phyloP scores from a whole-genome alignment of 2,888 invertebrate genomes.

The Dynastes tityus region DNA sequence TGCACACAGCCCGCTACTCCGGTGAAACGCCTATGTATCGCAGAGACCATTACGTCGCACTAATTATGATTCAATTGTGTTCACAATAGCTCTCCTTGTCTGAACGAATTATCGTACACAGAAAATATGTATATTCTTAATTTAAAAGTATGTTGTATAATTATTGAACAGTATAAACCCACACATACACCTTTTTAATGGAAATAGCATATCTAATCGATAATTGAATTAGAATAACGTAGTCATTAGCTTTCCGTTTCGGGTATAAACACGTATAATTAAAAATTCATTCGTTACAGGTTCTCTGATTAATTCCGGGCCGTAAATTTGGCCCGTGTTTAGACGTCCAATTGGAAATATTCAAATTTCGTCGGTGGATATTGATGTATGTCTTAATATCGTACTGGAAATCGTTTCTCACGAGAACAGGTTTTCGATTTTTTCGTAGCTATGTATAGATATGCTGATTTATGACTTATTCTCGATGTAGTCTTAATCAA shows the following conservation, averaged over 20 bases:
- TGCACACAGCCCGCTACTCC: too few species aligned
- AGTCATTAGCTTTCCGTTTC: not conserved
- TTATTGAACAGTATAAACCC: not conserved
- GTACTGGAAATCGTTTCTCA: slow-evolving; percentile 1
- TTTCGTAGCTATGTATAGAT: not conserved
- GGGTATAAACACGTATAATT: not conserved
- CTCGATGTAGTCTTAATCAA: slow-evolving; percentile 2
- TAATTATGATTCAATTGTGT: too few species aligned
- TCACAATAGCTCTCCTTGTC: too few species aligned
- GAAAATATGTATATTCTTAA: too few species aligned
- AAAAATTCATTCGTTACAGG: not conserved
- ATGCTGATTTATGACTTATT: not conserved
- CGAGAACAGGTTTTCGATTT: slow-evolving; percentile 5
- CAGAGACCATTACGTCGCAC: too few species aligned
- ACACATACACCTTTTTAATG: not conserved
- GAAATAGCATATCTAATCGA: too few species aligned
- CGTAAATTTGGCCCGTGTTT: not conserved
- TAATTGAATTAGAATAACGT: too few species aligned
- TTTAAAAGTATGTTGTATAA: too few species aligned
- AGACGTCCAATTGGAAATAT: slow-evolving; percentile 1
- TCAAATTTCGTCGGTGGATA: not conserved
- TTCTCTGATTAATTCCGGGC: not conserved
- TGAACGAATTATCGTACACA: too few species aligned
- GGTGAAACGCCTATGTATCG: too few species aligned
- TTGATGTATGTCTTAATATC: slow-evolving; percentile 22